Evolutionary conservation across 2,113 vertebrate genomes (phyloP).

Genomic region (Saimiri boliviensis): DNA sequence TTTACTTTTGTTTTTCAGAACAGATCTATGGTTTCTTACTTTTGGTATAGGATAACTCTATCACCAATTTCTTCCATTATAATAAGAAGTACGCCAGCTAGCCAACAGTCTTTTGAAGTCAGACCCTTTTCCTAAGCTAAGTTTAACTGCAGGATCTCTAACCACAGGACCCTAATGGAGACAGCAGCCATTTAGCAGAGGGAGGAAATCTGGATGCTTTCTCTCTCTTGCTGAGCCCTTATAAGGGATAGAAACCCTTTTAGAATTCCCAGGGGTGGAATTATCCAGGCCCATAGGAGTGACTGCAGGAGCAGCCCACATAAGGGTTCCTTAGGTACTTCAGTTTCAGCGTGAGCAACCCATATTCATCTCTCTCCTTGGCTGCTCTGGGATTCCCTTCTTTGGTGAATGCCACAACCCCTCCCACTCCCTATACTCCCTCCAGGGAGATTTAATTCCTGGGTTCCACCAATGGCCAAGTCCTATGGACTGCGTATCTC

Average conservation of each 20-base stretch:
- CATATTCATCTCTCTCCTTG: background rate
- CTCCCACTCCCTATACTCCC: no score
- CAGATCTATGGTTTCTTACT: background rate
- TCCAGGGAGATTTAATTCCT: background rate
- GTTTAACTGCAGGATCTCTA: background rate
- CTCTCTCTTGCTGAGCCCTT: background rate
- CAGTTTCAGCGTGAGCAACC: background rate
- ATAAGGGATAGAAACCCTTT: background rate
- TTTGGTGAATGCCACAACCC: background rate
- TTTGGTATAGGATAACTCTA: background rate
- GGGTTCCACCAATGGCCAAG: background rate
- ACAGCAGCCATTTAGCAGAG: background rate
- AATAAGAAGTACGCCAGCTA: background rate
- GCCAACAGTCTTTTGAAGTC: background rate
- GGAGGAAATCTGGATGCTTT: background rate
- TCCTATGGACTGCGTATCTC: background rate
- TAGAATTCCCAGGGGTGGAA: background rate
- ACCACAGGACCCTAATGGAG: background rate
- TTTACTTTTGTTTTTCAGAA: background rate
- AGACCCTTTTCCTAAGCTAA: background rate
- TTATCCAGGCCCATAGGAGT: background rate
- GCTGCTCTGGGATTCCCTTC: background rate
- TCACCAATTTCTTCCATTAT: background rate
- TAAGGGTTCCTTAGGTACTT: background rate
- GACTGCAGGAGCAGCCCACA: background rate